Evolutionary conservation across 2,888 invertebrate species (phyloP).

Genomic region (Drosophila tripunctata): DNA sequence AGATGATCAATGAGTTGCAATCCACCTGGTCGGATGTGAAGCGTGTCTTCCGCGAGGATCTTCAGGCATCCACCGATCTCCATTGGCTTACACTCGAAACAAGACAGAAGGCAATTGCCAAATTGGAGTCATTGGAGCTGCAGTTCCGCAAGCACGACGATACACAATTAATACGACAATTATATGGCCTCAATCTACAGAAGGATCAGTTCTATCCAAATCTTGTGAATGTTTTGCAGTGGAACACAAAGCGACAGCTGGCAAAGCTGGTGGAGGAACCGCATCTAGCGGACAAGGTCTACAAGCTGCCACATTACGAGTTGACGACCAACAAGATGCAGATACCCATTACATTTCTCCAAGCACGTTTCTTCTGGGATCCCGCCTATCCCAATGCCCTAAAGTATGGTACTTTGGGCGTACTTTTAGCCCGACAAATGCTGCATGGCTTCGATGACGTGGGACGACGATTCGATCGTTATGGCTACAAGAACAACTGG

Average conservation of each 20-base stretch:
- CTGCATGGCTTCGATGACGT: constrained; percentile 80
- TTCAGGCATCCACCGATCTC: constrained; percentile 71
- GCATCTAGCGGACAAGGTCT: constrained; percentile 47
- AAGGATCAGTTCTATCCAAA: constrained; percentile 71
- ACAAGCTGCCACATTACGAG: constrained; percentile 74
- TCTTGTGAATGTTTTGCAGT: constrained; percentile 70
- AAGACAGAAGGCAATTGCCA: constrained; percentile 71
- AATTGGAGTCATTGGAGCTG: constrained; percentile 73
- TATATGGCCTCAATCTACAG: constrained; percentile 57
- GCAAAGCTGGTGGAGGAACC: constrained; percentile 68
- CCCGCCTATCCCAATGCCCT: constrained; percentile 77
- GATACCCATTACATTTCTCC: constrained; percentile 78
- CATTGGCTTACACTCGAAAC: constrained; percentile 74
- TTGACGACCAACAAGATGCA: constrained; percentile 73
- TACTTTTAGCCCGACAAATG: constrained; percentile 80
- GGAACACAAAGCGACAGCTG: constrained; percentile 67
- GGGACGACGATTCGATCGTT: constrained; percentile 77
- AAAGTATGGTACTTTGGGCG: constrained; percentile 79
- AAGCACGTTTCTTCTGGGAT: constrained; percentile 82
- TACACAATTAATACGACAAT: constrained; percentile 51
- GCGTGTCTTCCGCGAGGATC: constrained; percentile 73
- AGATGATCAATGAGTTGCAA: constrained; percentile 79
- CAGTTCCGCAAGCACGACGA: constrained; percentile 69
- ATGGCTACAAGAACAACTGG: constrained; percentile 78
- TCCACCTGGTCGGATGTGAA: constrained; percentile 80